A percentile compares a stretch with the other conserved stretches of the same genome.
These are phyloP conservation scores for Okapia johnstoni DNA, from an alignment of 2,113 vertebrate genomes.

Conservation along the genomic window DNA sequence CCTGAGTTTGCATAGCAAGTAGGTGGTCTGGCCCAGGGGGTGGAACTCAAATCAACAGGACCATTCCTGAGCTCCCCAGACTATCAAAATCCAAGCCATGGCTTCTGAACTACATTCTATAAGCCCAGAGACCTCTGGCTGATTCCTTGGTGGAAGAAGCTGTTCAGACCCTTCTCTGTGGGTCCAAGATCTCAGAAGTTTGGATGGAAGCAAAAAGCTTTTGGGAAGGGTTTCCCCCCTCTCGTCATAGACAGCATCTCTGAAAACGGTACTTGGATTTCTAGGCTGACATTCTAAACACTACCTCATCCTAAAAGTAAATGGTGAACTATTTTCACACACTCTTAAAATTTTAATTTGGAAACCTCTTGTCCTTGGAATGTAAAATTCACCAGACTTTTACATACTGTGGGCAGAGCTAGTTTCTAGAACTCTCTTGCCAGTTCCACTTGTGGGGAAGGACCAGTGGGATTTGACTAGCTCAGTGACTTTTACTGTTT, in stretches of 20 bases:
- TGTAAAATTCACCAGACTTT: not conserved
- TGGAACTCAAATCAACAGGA: not conserved
- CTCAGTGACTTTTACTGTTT: not conserved
- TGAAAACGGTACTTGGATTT: constrained; percentile 4
- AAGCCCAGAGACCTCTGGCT: not conserved
- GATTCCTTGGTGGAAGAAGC: not conserved
- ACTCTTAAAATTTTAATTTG: constrained; percentile 51
- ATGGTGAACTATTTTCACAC: constrained; percentile 54
- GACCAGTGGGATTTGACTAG: not conserved
- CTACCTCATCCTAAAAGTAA: constrained; percentile 36
- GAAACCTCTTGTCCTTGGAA: constrained; percentile 43
- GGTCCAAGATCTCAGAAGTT: not conserved
- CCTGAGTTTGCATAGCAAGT: not conserved
- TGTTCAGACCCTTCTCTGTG: not conserved
- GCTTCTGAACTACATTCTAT: not conserved
- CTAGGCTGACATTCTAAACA: constrained; percentile 39
- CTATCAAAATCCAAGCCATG: not conserved
- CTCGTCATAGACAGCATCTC: not conserved
- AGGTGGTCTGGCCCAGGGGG: not conserved
- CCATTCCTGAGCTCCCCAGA: not conserved
- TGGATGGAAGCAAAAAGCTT: not conserved
- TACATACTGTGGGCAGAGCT: not conserved
- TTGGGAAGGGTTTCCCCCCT: not conserved
- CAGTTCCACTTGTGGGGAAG: not conserved
- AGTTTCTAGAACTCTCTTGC: not conserved